Evolutionary conservation across 2,113 vertebrate genomes (phyloP).

Genomic region (Lepus europaeus): DNA sequence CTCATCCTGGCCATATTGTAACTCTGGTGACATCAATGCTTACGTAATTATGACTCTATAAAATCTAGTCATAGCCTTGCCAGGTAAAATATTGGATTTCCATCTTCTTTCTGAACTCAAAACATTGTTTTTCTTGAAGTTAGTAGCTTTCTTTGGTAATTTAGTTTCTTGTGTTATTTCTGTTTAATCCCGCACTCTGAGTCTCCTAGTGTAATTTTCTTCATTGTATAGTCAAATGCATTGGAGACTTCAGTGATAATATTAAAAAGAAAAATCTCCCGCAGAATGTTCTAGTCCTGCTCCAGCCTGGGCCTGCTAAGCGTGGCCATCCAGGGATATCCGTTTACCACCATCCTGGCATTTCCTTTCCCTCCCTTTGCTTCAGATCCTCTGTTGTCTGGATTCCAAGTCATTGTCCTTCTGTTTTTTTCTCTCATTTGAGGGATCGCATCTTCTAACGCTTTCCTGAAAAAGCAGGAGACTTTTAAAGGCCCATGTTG

Average conservation of each 20-base stretch:
- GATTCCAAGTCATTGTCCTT: constrained; percentile 36
- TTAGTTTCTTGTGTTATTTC: neutral
- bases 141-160: neutral
- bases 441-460: neutral
- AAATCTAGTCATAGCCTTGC: neutral
- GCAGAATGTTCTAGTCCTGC: neutral
- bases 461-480: constrained; percentile 15
- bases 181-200: neutral
- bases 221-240: neutral
- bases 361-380: constrained; percentile 39
- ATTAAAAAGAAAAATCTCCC: neutral
- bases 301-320: neutral
- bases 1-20: neutral
- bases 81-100: neutral
- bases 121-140: constrained; percentile 52
- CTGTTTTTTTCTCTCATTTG: constrained; percentile 43
- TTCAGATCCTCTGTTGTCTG: constrained; percentile 48
- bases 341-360: neutral
- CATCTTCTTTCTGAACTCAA: constrained; percentile 41
- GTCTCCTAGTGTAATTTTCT: neutral
- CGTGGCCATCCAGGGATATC: neutral
- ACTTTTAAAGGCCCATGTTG: neutral
- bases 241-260: neutral
- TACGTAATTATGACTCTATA: neutral
- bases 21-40: neutral